A percentile compares a stretch with the other conserved stretches of the same genome.
Conservation (phyloP, 1,140 invertebrate species). For the Plectrocnemia conspersa region DNA sequence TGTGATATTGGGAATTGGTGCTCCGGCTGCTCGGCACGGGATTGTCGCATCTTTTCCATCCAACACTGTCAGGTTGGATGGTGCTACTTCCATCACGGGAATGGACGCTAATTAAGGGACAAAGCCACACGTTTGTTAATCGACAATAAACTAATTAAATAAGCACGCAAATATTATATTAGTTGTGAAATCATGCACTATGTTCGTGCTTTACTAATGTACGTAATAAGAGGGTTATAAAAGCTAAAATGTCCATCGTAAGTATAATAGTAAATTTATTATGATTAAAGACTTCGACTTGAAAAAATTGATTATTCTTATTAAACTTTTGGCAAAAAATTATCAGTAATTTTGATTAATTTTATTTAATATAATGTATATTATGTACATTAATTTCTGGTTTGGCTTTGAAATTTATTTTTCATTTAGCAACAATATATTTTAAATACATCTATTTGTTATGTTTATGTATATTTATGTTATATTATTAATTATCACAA, state of each 20-base stretch:
- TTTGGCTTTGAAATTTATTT: too few relatives aligned
- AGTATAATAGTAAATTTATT: background rate
- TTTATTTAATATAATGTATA: too few relatives aligned
- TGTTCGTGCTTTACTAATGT: conserved; percentile 16
- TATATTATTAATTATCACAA: too few relatives aligned
- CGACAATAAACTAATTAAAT: conserved; percentile 22
- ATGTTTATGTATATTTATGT: too few relatives aligned
- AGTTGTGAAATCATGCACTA: conserved; percentile 35
- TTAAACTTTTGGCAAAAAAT: too few relatives aligned
- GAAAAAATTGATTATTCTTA: too few relatives aligned
- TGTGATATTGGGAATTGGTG: conserved; percentile 83
- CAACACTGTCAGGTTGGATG: conserved; percentile 80
- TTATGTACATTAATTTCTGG: too few relatives aligned
- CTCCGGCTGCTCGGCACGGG: conserved; percentile 78
- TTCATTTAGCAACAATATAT: too few relatives aligned
- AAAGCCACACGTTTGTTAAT: conserved; percentile 43
- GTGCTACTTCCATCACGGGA: conserved; percentile 75
- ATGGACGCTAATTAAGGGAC: conserved; percentile 63
- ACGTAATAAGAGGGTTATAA: background rate
- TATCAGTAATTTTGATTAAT: too few relatives aligned
- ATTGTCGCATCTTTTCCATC: conserved; percentile 89
- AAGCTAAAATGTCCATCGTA: background rate
- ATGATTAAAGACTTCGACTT: conserved; percentile 3
- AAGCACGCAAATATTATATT: conserved; percentile 21
- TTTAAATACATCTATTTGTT: too few relatives aligned